phyloP scores from a whole-genome alignment of 2,797 vertebrate species.

The Staurois parvus region DNA sequence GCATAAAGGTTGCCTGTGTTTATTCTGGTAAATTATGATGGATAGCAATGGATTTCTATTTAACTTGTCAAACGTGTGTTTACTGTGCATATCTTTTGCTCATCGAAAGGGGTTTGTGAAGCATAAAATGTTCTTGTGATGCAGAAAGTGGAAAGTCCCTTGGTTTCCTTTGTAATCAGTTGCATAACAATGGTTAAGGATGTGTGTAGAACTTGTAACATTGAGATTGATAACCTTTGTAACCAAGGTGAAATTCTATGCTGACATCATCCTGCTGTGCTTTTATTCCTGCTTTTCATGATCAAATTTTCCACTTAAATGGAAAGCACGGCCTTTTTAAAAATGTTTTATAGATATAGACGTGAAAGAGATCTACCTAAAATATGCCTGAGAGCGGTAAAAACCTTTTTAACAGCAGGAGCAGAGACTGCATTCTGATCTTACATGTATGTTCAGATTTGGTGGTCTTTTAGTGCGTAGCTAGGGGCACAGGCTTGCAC shows the following conservation, averaged over 20 bases:
- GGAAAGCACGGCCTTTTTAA: too few species aligned
- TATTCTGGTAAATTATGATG: neutral
- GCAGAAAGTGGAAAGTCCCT: constrained; percentile 32
- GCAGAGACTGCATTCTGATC: too few species aligned
- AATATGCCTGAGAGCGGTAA: too few species aligned
- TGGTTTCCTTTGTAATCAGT: neutral
- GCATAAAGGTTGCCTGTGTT: neutral
- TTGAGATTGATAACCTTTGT: neutral
- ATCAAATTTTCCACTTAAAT: too few species aligned
- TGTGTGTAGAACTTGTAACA: constrained; percentile 7
- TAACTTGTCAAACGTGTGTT: neutral
- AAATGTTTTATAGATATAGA: too few species aligned
- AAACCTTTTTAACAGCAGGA: too few species aligned
- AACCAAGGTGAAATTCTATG: neutral
- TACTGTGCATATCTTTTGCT: neutral
- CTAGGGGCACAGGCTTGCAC: too few species aligned
- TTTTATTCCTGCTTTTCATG: neutral
- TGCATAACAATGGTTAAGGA: neutral
- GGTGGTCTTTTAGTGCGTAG: too few species aligned
- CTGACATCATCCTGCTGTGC: neutral
- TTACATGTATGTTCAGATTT: too few species aligned
- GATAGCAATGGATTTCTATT: neutral
- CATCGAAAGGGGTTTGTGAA: neutral
- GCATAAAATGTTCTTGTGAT: constrained; percentile 1
- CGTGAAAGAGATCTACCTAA: too few species aligned